These are phyloP conservation scores for Conistra vaccinii DNA, from an alignment of 2,888 invertebrate genomes.

Conservation along the genomic window DNA sequence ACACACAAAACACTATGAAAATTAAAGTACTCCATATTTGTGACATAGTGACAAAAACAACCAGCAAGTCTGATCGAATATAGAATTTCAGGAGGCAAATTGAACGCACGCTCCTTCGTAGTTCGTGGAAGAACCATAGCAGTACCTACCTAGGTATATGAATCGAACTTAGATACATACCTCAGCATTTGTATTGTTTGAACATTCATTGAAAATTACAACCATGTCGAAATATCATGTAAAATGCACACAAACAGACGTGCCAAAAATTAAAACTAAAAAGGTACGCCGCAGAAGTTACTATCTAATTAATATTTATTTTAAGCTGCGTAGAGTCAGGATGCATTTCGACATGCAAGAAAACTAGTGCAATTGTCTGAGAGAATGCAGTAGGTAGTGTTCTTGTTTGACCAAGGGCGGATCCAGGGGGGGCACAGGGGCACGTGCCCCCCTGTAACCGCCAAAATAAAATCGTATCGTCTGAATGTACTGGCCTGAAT, in stretches of 20 bases:
- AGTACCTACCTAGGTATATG: not conserved
- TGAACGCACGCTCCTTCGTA: constrained; percentile 3
- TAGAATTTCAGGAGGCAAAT: constrained; percentile 1
- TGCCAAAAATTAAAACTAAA: not conserved
- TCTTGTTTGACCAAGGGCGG: not conserved
- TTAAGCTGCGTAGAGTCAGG: not conserved
- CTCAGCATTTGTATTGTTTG: constrained; percentile 7
- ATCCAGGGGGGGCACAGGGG: no score
- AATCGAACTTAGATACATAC: constrained; percentile 26
- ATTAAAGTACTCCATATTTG: constrained; percentile 11
- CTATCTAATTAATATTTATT: not conserved
- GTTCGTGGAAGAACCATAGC: not conserved
- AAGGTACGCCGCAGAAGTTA: not conserved
- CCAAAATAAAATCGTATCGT: no score
- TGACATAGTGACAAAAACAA: not conserved
- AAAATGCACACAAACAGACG: constrained; percentile 17
- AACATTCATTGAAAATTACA: constrained; percentile 9
- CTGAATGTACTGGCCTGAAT: no score
- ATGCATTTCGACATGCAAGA: not conserved
- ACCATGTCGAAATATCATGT: constrained; percentile 40
- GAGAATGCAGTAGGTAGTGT: not conserved
- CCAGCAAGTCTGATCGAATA: constrained; percentile 1
- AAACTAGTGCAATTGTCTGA: not conserved
- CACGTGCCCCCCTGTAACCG: no score
- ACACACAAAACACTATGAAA: not conserved